These are phyloP conservation scores for Motacilla alba DNA, from an alignment of 2,113 vertebrate species.

Conservation along the genomic window DNA sequence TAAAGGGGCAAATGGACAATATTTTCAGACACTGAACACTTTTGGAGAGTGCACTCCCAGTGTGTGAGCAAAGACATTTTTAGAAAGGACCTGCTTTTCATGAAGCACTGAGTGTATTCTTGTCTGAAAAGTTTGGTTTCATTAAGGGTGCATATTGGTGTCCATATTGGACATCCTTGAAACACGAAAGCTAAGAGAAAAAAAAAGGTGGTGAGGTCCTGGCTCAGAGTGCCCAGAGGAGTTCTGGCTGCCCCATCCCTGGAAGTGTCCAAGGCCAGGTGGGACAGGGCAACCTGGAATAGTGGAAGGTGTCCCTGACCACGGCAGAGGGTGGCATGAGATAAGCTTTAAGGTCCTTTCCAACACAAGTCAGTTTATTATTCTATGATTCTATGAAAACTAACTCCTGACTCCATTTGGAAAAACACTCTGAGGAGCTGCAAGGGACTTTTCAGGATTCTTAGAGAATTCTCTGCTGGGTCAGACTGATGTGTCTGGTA, in stretches of 20 bases:
- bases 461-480: not conserved
- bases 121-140: not conserved
- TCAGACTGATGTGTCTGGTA: not conserved
- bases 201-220: not conserved
- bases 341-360: not conserved
- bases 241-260: not conserved
- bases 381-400: not conserved
- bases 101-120: not conserved
- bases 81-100: not conserved
- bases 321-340: not conserved
- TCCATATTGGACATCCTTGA: not conserved
- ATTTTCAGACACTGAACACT: not conserved
- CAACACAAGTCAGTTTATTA: not conserved
- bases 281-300: fast-evolving
- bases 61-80: not conserved
- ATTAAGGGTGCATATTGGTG: not conserved
- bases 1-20: not conserved
- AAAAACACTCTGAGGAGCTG: not conserved
- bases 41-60: not conserved
- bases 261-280: not conserved
- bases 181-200: not conserved
- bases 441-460: not conserved
- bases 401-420: not conserved
- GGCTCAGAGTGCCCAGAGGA: not conserved
- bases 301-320: not conserved